A percentile compares a stretch with the other conserved stretches of the same genome.
Evolutionary conservation across 1,140 invertebrate species (phyloP).

Genomic region (Pachypsylla venusta): DNA sequence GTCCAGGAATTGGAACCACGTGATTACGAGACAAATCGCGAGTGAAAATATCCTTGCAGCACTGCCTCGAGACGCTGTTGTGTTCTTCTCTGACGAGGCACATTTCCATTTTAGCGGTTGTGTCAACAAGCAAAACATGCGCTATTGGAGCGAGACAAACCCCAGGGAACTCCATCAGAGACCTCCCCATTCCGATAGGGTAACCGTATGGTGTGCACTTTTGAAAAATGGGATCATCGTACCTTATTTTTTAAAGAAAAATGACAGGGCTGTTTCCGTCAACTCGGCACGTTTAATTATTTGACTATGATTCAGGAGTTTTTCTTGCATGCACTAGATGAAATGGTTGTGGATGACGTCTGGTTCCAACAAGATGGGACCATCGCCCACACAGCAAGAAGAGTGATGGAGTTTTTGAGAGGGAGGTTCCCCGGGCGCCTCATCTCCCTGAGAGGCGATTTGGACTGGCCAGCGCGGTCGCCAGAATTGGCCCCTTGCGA

Average conservation of each 20-base stretch:
- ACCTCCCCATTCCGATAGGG: neutral
- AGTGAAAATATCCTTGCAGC: neutral
- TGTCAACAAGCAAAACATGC: no score
- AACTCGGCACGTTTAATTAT: neutral
- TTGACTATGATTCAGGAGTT: no score
- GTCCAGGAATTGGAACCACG: no score
- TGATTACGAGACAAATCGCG: no score
- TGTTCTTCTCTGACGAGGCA: neutral
- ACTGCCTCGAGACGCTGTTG: neutral
- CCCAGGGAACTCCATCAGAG: neutral
- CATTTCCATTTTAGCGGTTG: no score
- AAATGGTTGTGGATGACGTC: no score
- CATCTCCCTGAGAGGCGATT: constrained; percentile 27
- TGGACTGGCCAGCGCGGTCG: constrained; percentile 21
- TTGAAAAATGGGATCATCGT: neutral
- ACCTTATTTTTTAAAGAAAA: neutral
- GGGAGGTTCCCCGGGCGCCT: constrained; percentile 20
- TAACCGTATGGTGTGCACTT: neutral
- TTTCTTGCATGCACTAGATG: no score
- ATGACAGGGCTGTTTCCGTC: neutral
- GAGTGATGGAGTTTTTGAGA: constrained; percentile 2
- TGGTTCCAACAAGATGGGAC: constrained; percentile 21
- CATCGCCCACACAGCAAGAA: constrained; percentile 15
- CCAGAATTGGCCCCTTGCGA: constrained; percentile 23
- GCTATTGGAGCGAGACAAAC: no score